These are phyloP conservation scores for Parus major DNA, from an alignment of 2,113 vertebrate species.

Conservation along the genomic window DNA sequence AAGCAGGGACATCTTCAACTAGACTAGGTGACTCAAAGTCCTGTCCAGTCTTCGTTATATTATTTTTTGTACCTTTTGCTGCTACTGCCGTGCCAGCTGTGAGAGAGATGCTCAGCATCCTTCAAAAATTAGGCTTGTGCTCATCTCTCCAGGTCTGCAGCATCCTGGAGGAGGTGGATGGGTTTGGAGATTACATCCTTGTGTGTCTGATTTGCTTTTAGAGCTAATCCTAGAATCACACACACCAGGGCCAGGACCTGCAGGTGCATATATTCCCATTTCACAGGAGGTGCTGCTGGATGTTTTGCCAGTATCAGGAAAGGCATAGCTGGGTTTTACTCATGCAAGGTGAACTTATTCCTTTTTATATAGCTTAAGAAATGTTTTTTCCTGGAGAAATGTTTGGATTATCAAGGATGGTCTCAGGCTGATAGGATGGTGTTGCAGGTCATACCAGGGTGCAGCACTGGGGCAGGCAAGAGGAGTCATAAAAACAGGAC, in stretches of 20 bases:
- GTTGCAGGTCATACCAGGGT: not conserved
- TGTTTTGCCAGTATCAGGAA: not conserved
- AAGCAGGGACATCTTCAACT: not conserved
- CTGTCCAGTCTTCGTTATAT: not conserved
- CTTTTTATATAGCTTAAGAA: not conserved
- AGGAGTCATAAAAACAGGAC: not conserved
- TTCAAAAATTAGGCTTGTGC: not conserved
- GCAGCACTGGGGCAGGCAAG: not conserved
- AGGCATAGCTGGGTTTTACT: not conserved
- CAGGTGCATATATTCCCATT: fast-evolving
- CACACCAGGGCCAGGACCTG: not conserved
- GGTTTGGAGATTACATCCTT: not conserved
- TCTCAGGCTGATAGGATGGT: not conserved
- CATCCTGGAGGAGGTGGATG: not conserved
- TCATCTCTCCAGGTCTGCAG: not conserved
- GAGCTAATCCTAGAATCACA: not conserved
- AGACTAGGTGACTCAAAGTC: not conserved
- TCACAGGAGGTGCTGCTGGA: not conserved
- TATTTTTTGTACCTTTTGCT: not conserved
- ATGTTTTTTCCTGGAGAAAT: not conserved
- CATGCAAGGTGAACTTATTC: not conserved
- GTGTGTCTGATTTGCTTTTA: not conserved
- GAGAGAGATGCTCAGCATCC: not conserved
- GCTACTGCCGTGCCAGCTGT: fast-evolving
- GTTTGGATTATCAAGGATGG: not conserved